phyloP scores from a whole-genome alignment of 2,888 invertebrate species.

The Helleia helle region DNA sequence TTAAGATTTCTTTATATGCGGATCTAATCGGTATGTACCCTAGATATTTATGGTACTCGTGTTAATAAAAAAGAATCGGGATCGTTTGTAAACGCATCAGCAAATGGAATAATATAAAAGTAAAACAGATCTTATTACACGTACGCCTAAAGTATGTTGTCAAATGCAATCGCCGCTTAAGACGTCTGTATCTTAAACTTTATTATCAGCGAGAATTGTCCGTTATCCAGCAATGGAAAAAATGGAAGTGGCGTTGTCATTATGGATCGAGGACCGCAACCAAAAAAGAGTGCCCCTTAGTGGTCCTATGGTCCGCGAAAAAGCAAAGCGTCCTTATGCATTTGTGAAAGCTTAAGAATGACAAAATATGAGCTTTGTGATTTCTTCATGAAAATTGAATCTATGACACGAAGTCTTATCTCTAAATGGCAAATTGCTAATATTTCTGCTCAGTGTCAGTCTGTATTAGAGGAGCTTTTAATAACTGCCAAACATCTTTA shows the following conservation, averaged over 20 bases:
- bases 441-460: too few species aligned
- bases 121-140: constrained; percentile 13
- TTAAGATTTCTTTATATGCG: constrained; percentile 15
- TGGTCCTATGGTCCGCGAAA: constrained; percentile 22
- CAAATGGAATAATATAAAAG: background rate
- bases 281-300: constrained; percentile 21
- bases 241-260: constrained; percentile 23
- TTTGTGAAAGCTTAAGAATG: too few species aligned
- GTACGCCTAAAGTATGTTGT: constrained; percentile 11
- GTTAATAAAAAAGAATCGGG: too few species aligned
- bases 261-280: too few species aligned
- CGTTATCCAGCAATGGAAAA: constrained; percentile 23
- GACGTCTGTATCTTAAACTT: constrained; percentile 24
- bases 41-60: too few species aligned
- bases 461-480: too few species aligned
- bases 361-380: too few species aligned
- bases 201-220: constrained; percentile 24
- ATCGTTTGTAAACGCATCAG: background rate
- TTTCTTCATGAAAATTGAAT: too few species aligned
- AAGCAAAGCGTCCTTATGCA: constrained; percentile 24
- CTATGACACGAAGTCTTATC: too few species aligned
- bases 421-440: too few species aligned
- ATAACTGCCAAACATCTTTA: too few species aligned
- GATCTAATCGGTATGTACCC: constrained; percentile 10
- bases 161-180: constrained; percentile 11